Evolutionary conservation across 1,140 invertebrate species (phyloP), one percentile per base, ranked within the genome.

Genomic region (Pseudobourletiella spinata): DNA sequence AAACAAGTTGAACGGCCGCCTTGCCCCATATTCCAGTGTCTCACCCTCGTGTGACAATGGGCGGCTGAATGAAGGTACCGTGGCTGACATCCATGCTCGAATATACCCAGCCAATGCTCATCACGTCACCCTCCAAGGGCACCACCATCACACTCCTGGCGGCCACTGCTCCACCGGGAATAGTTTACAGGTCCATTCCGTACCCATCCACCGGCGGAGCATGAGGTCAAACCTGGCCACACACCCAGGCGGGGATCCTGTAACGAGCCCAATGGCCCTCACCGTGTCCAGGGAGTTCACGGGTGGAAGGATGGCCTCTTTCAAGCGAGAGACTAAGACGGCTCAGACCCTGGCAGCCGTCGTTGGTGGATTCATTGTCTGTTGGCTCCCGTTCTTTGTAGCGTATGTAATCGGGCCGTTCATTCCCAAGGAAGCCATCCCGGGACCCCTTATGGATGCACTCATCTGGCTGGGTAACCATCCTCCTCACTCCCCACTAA

Each of bases 341-440:
- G 89, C 91, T 15, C 87, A 92, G 73, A 95, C 91, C 0, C 76
- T 95, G 28, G 90, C 89, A 11, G 83, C 95, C 25, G 91, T 95
- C 25, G 64, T 65, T 24, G 64, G 63, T 43, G 89, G 89, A 6
- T 95, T 95, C 72, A 83, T 95, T 4, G 82, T 89, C 2, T 95
- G 91, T 67, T 93, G 89, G 89, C 74, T 89, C 42, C 89, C 89
- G 6, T 92, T 93, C 74, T 96, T 95, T 75, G 80, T 89, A 0
- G 84, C 89, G 42, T 94, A 94, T 71, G 74, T 94, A 6, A 76
- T 88, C 2, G 87, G 84, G 11, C 86, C 89, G 1, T 91, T 91
- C 71, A 57, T 64, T 51, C 78, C 80, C 0, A 73, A 74, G n/a
- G 79, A 80, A 42, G 78, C 81, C 1, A 76, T 83, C 11, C 73